Conservation (phyloP, 37 sponge, comb jelly and placozoan genomes). For the Lycopodina hypogea region DNA sequence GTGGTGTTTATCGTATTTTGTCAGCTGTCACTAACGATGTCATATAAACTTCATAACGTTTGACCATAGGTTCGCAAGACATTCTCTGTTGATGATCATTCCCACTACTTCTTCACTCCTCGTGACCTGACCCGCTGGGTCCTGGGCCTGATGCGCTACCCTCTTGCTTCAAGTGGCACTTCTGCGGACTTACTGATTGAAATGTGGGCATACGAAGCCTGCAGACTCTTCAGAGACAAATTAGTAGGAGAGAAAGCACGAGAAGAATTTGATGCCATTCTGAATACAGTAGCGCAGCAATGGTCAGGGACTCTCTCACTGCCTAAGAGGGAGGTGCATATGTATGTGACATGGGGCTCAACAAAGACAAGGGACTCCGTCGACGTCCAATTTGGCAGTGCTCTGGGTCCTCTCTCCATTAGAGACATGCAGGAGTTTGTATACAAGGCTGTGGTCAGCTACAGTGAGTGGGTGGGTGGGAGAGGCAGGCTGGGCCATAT, state of each 20-base stretch:
- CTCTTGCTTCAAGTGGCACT: conserved; percentile 5
- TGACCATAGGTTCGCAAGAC: conserved; percentile 52
- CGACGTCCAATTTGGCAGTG: conserved; percentile 34
- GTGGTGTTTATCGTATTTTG: no score
- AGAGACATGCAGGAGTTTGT: conserved; percentile 78
- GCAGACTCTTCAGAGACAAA: conserved; percentile 82
- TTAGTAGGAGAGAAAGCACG: conserved; percentile 55
- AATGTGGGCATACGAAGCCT: conserved; percentile 88
- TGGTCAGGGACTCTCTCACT: conserved; percentile 61
- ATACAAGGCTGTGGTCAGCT: conserved; percentile 55
- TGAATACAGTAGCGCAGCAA: conserved; percentile 62
- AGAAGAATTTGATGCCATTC: conserved; percentile 69
- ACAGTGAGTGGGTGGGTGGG: conserved; percentile 33
- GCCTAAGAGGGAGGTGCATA: conserved; percentile 19
- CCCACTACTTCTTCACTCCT: conserved; percentile 96
- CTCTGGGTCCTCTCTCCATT: conserved; percentile 58
- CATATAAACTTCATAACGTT: no score
- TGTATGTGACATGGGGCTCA: conserved; percentile 81
- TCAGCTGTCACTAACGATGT: no score
- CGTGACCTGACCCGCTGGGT: conserved; percentile 94
- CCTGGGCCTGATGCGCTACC: conserved; percentile 78
- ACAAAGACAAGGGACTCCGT: conserved; percentile 2
- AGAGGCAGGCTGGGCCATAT: no score
- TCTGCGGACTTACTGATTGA: conserved; percentile 46
- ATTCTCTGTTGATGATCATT: conserved; percentile 82